Evolutionary conservation across 2,797 vertebrate genomes (phyloP), one percentile per base, ranked within the genome.

Genomic region (Coluber constrictor): DNA sequence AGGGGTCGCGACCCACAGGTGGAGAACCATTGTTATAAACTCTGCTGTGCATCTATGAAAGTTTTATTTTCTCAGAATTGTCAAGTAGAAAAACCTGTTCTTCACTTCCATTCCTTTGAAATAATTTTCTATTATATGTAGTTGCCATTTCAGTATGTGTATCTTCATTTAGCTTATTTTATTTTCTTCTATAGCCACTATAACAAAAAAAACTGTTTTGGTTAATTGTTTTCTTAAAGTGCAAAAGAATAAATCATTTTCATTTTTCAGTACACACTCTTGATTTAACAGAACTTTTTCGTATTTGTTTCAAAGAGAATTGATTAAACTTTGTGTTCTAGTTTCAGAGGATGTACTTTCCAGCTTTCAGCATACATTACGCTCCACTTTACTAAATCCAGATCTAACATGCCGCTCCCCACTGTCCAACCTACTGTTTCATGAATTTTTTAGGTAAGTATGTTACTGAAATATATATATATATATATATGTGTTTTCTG

Each of bases 361-460:
- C 96, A 97, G 97, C 95, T 98, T 99, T 95, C 98, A 98, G 94
- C 97, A 97, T 96, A 99, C 98, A 91, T 97, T 99, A 96, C 98
- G 97, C 96, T 95, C 97, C 11, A 96, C 98, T 15, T 95, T 98
- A 95, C 97, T 99, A 95, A 98, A 98, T 95, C 97, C 98, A 59
- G 98, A 98, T 94, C 98, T 98, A 1, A 94, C 97, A 57, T 97
- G 97, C 90, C 98, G 99, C 86, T 98, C 98, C 0, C 96, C 98
- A 0, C 98, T 99, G 93, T 98, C 98, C 95, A 98, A 97, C 93
- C 97, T 99, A 91, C 94, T 99, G 90, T 98, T 97, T 94, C 99
- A 99, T 0, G 97, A 98, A 70, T 99, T 99, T 97, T 99, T 99
- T 98, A 98, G 99, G 99, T 99, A 95, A 88, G 98, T 95, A 37